Conservation (phyloP, 2,888 invertebrate genomes). For the Leuctra nigra region DNA sequence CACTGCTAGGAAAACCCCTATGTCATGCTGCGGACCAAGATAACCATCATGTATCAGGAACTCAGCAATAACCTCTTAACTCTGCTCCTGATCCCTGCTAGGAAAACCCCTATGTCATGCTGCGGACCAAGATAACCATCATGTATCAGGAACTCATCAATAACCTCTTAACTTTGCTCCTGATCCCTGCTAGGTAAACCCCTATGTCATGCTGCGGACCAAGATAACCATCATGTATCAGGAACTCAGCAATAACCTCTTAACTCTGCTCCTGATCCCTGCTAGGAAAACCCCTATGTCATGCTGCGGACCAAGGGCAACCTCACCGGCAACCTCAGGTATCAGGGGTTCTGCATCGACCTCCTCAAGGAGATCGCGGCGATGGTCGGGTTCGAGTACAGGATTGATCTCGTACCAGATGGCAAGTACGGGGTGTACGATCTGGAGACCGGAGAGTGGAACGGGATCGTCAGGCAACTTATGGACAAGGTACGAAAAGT, state of each 20-base stretch:
- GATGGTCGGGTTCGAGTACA: conserved; percentile 60
- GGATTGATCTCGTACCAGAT: conserved; percentile 56
- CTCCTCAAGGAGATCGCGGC: conserved; percentile 55
- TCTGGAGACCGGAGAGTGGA: conserved; percentile 67
- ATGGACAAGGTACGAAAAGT: conserved; percentile 58
- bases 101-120: no score
- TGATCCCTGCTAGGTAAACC: no score
- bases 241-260: conserved; percentile 66
- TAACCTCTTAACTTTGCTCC: no score
- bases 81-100: no score
- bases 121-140: no score
- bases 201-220: no score
- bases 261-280: conserved; percentile 35
- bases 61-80: no score
- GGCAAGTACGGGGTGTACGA: conserved; percentile 68
- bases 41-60: no score
- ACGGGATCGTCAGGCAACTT: conserved; percentile 58
- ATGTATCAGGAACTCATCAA: no score
- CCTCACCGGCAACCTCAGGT: conserved; percentile 54
- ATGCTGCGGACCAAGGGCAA: conserved; percentile 46
- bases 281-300: conserved; percentile 51
- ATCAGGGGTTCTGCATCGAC: conserved; percentile 69
- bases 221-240: no score
- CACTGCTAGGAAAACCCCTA: no score
- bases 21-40: no score